Conservation (phyloP, 1,140 invertebrate genomes). For the Lasioglossum albipes region DNA sequence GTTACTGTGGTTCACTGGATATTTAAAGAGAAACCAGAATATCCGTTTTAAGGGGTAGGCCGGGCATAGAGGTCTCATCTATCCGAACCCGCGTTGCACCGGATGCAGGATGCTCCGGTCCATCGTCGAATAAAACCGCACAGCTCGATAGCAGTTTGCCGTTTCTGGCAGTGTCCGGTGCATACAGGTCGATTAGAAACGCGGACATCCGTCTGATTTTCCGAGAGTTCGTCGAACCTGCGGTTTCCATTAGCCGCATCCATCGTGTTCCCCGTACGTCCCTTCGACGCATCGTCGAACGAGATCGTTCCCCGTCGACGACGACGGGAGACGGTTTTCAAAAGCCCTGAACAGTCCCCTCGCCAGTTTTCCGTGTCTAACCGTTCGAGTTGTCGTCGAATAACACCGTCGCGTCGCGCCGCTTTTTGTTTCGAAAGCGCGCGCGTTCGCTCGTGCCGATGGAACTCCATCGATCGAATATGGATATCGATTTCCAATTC, state of each 20-base stretch:
- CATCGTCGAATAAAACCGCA: slow-evolving; percentile 29
- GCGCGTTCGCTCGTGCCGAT: not conserved
- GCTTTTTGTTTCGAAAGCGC: not conserved
- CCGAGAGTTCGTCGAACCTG: slow-evolving; percentile 41
- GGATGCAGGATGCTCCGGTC: too few species aligned
- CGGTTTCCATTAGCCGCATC: slow-evolving; percentile 39
- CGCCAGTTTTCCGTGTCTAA: not conserved
- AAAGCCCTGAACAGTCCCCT: not conserved
- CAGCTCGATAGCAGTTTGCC: slow-evolving; percentile 31
- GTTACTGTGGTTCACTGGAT: too few species aligned
- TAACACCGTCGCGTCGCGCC: too few species aligned
- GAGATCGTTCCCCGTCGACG: slow-evolving; percentile 11
- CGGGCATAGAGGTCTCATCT: not conserved
- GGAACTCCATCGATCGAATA: not conserved
- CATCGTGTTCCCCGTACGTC: not conserved
- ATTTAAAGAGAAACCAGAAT: too few species aligned
- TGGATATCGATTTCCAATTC: too few species aligned
- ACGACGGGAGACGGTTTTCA: not conserved
- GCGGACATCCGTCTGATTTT: slow-evolving; percentile 35
- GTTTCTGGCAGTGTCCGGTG: not conserved
- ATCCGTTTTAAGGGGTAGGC: not conserved
- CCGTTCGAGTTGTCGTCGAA: too few species aligned
- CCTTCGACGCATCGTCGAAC: not conserved
- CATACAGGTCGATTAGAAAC: slow-evolving; percentile 11
- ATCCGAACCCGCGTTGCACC: not conserved